phyloP scores from a whole-genome alignment of 30 jellyfish, hydroid and myxozoan species.

The Phacellophora camtschatica region DNA sequence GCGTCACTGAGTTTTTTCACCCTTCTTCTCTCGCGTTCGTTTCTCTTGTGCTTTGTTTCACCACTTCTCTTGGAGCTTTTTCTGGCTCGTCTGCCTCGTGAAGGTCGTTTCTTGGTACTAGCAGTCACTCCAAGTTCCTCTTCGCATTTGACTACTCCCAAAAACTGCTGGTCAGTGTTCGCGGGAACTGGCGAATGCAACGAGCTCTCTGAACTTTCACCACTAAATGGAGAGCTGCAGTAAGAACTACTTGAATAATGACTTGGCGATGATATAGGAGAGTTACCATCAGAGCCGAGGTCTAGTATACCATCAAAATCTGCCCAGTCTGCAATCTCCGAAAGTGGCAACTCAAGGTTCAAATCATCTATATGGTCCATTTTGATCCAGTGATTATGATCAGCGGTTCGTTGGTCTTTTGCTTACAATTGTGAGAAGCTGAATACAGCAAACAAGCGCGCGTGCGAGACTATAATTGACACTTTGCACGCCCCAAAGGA shows the following conservation, averaged over 20 bases:
- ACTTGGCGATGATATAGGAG: constrained; percentile 68
- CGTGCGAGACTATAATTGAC: constrained; percentile 76
- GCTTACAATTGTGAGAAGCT: constrained; percentile 62
- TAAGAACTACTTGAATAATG: constrained; percentile 49
- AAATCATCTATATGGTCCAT: constrained; percentile 62
- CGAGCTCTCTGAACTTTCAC: constrained; percentile 45
- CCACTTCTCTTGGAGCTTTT: constrained; percentile 55
- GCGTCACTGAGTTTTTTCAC: constrained; percentile 80
- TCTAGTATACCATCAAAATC: constrained; percentile 68
- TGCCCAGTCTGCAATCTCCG: constrained; percentile 68
- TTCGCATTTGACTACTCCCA: not conserved
- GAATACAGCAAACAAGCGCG: constrained; percentile 72
- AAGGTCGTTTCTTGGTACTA: constrained; percentile 31
- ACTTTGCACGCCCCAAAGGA: constrained; percentile 71
- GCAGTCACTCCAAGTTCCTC: not conserved
- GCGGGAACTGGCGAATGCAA: constrained; percentile 70
- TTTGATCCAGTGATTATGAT: no score
- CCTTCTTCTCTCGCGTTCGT: constrained; percentile 73
- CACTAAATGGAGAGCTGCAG: constrained; percentile 52
- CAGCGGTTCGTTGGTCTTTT: constrained; percentile 63
- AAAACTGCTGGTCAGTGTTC: constrained; percentile 63
- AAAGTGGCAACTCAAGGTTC: constrained; percentile 58
- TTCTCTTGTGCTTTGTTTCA: constrained; percentile 73
- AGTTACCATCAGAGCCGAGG: constrained; percentile 59
- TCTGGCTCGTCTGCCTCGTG: constrained; percentile 35